Base-by-base conservation (phyloP, 2,113 vertebrate genomes). In the Smithornis capensis region DNA sequence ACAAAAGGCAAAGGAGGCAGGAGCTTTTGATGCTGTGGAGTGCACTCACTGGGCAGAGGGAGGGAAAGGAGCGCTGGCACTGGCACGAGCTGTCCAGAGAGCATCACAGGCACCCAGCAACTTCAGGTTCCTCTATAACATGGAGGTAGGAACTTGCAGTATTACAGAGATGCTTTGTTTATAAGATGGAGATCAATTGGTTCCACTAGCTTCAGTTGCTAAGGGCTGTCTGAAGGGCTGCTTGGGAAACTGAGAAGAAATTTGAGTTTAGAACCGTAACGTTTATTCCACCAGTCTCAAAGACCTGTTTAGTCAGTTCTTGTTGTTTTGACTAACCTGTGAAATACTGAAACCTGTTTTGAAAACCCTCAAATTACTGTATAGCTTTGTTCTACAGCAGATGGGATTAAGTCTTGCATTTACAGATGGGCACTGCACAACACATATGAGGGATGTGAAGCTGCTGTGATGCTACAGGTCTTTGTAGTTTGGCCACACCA, bases 11-110 rank as follows among this genome's bases (percentile, higher is more conserved):
- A 99, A 98, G 97, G 98, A 98, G 47, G 98, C 98, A 0, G 99
- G 99, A 63, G 99, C 99, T 0, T 99, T 99, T 0, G 99, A 99
- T n/a, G 99, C 99, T 0, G 98, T 99, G 89, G 98, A 96, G 35
- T 99, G 98, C 94, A 98, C 98, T 78, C 99, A 99, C 97, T 99
- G 99, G 99, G 99, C 99, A 23, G 98, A 99, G 62, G 99, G 99
- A 2, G 99, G 99, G 12, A 98, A 97, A 52, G 99, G 99, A 11
- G 99, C 99, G 0, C 42, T 98, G 42, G 98, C 98, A 11, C 97
- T 99, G 33, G 99, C 98, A 10, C 95, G 62, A 49, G 99, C 99
- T 0, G 99, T 99, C 47, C 98, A 98, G 97, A 99, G 96, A 87
- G 99, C 99, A n/a, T 98, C 99, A 1, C 97, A 97, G 42, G 80